Percentiles rank a stretch among this genome's conserved stretches.
phyloP scores from a whole-genome alignment of 2,888 invertebrate genomes.

The Reticulitermes lucifugus region DNA sequence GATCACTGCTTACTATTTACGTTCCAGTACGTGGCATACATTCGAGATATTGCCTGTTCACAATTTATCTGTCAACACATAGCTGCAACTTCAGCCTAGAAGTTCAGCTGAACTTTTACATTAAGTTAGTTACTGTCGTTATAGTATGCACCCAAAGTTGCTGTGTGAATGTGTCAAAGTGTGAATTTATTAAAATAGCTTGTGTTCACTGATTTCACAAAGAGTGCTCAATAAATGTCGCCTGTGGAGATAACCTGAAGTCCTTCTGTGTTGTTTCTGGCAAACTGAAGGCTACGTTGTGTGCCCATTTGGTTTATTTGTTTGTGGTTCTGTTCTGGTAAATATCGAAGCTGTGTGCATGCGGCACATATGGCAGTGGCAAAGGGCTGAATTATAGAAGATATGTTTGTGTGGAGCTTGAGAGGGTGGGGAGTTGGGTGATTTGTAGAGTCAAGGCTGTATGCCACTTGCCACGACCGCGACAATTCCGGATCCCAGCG shows the following conservation, averaged over 20 bases:
- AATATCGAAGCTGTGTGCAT: slow-evolving; percentile 7
- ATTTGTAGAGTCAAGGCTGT: background rate
- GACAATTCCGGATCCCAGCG: background rate
- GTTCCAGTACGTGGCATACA: no score
- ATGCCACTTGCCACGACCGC: background rate
- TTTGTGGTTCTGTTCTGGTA: background rate
- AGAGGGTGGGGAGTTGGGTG: background rate
- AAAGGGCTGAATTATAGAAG: slow-evolving; percentile 6
- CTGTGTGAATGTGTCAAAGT: background rate
- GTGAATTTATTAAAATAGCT: background rate
- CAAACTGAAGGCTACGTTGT: background rate
- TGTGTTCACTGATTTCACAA: background rate
- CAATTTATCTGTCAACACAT: no score
- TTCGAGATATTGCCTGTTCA: no score
- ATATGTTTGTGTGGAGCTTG: background rate
- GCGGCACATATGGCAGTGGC: background rate
- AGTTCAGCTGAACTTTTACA: no score
- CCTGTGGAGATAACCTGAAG: background rate
- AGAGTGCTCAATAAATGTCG: background rate
- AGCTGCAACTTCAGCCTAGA: no score
- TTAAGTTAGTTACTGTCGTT: no score
- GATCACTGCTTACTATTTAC: no score
- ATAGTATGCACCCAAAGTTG: background rate
- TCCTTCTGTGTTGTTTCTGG: background rate
- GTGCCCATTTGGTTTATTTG: background rate